Conservation (phyloP, 2,113 vertebrate genomes). For the Ammodytes dubius region DNA sequence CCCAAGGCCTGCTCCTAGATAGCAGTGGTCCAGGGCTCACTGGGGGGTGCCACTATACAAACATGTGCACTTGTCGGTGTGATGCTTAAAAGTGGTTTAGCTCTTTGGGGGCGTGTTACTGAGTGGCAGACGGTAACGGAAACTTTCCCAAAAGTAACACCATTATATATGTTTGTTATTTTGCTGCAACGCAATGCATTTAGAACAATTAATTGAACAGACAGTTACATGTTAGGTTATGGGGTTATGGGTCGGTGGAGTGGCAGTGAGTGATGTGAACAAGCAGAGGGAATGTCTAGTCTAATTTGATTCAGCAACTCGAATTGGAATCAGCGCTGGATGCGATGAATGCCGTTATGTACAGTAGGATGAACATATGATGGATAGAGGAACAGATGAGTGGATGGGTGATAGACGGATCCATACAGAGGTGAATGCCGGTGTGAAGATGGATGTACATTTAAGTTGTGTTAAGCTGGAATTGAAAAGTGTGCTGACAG, state of each 20-base stretch:
- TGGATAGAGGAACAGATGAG: constrained; percentile 15
- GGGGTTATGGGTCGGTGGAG: constrained; percentile 17
- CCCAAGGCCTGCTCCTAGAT: constrained; percentile 60
- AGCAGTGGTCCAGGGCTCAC: constrained; percentile 47
- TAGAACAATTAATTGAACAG: constrained; percentile 38
- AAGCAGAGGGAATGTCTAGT: constrained; percentile 5
- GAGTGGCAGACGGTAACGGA: constrained; percentile 24
- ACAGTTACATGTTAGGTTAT: constrained; percentile 31
- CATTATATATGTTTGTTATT: constrained; percentile 28
- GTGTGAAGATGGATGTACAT: constrained; percentile 20
- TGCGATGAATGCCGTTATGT: background rate
- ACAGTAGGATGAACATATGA: constrained; percentile 31
- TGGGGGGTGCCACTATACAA: background rate
- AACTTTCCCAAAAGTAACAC: constrained; percentile 39
- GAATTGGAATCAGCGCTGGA: constrained; percentile 13
- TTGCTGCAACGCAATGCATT: background rate
- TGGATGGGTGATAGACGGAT: constrained; percentile 4
- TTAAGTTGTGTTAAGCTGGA: background rate
- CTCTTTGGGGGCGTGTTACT: constrained; percentile 55
- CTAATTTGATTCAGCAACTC: constrained; percentile 29
- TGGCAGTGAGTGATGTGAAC: background rate
- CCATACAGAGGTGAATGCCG: background rate
- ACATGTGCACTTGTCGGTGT: constrained; percentile 16
- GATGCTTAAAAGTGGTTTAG: constrained; percentile 14
- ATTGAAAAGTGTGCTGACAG: constrained; percentile 20